Evolutionary conservation across 2,888 invertebrate genomes (phyloP), one percentile per base, ranked within the genome.

Genomic region (Emmelina monodactyla): DNA sequence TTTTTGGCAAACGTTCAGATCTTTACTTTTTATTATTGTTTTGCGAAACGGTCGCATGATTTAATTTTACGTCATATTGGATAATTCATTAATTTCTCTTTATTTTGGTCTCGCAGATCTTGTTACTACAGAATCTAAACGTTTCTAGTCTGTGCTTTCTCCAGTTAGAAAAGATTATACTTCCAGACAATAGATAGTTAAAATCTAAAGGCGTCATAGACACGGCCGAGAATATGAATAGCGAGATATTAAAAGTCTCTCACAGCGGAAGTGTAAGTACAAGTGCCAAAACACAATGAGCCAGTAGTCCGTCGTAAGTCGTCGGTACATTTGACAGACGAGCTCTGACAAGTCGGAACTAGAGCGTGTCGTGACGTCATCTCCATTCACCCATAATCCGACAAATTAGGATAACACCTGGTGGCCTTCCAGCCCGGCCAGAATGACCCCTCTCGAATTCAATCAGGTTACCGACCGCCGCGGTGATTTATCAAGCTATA

Each of bases 301-400:
- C 51, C 46, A 45, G 39, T 38, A 44, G 41, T 41, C 43, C 52
- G 54, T 53, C 52, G 54, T 53, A 53, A 52, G 49, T 41, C 49
- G 56, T 53, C 55, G 53, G 55, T 49, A 54, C 55, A 55, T 58
- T 55, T 50, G 55, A 53, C 50, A 49, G 50, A 50, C 58, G 42
- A 42, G 53, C 54, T 46, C 53, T 50, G 58, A 66, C 71, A 62
- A 48, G 67, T 65, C 60, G 56, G 45, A 69, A 71, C 67, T 68
- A 57, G 71, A 69, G 66, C 69, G 65, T 65, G 46, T 38, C 47
- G 39, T 71, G 69, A 70, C 68, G 66, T 70, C 70, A 70, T 37
- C 53, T 59, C 25, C 25, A 25, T 25, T 25, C 25, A 25, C 9
- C n/a, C 25, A 25, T 25, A 9, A 25, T 25, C 25, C 25, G 25